phyloP scores from a whole-genome alignment of 2,888 invertebrate genomes.

The Sycophila texana region DNA sequence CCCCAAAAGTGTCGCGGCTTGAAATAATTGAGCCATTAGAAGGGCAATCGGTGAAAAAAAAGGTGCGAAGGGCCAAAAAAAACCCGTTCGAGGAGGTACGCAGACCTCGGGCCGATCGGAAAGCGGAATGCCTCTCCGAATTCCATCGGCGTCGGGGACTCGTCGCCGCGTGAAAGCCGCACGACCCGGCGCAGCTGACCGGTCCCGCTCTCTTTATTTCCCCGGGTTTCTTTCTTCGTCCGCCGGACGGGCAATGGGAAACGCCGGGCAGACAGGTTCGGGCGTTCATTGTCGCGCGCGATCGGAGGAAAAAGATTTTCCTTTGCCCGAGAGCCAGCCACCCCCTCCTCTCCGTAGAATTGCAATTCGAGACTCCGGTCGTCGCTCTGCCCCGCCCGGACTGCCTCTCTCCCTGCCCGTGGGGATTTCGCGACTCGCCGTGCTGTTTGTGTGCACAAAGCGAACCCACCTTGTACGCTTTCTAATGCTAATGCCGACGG shows the following conservation, averaged over 20 bases:
- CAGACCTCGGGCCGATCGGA: not conserved
- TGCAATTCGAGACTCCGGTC: constrained; percentile 31
- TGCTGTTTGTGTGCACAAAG: not conserved
- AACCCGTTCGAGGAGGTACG: constrained; percentile 22
- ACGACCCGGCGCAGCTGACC: constrained; percentile 39
- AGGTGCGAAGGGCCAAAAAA: not conserved
- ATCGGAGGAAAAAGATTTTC: constrained; percentile 33
- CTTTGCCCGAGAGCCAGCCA: not conserved
- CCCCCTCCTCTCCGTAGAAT: constrained; percentile 15
- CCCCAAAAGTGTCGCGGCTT: too few relatives aligned
- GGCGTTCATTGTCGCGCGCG: constrained; percentile 23
- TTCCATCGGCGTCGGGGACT: constrained; percentile 39
- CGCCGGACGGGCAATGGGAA: constrained; percentile 13
- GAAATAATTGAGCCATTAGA: too few relatives aligned
- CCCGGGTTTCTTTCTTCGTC: constrained; percentile 16
- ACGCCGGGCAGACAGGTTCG: constrained; percentile 25
- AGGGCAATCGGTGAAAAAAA: not conserved
- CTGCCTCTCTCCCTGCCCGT: too few relatives aligned
- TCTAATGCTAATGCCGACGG: constrained; percentile 37
- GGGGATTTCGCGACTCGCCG: not conserved
- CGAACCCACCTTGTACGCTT: constrained; percentile 36
- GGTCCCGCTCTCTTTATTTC: constrained; percentile 15
- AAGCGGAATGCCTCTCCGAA: constrained; percentile 29
- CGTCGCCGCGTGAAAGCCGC: constrained; percentile 33
- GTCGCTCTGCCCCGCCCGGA: not conserved